A percentile compares a stretch with the other conserved stretches of the same genome.
Conservation (phyloP, 2,888 invertebrate genomes). For the Incurvaria masculella region DNA sequence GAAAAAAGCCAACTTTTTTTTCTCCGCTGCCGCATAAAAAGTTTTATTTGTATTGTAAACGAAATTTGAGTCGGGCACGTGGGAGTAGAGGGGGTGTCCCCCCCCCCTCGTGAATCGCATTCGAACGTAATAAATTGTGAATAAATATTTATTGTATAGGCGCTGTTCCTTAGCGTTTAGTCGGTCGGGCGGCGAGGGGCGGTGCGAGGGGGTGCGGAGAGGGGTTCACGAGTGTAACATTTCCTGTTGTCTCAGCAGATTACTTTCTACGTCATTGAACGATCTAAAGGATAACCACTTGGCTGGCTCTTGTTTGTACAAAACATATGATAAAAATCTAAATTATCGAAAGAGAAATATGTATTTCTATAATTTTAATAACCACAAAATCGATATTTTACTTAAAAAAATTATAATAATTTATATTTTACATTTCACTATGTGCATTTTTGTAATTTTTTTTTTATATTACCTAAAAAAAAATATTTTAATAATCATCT, state of each 20-base stretch:
- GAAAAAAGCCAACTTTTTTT: neutral
- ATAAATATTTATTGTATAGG: neutral
- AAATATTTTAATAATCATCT: too few species aligned
- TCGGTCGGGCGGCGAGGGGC: neutral
- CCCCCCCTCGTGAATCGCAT: neutral
- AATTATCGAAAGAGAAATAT: too few species aligned
- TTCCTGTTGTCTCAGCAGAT: constrained; percentile 3
- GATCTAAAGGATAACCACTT: too few species aligned
- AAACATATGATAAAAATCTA: too few species aligned
- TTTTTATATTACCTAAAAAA: too few species aligned
- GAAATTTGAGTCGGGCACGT: neutral
- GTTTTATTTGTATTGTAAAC: neutral
- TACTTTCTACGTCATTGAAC: constrained; percentile 3
- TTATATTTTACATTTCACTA: too few species aligned
- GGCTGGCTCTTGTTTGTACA: too few species aligned
- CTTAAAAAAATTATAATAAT: too few species aligned
- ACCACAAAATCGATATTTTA: too few species aligned
- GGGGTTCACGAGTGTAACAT: neutral
- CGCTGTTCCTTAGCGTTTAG: neutral
- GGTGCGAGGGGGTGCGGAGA: neutral
- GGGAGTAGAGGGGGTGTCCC: neutral
- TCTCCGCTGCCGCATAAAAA: neutral
- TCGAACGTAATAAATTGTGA: neutral
- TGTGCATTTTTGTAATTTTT: too few species aligned
- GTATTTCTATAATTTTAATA: too few species aligned